Evolutionary conservation across 2,113 vertebrate species (phyloP).

Genomic region (Agelaius phoeniceus): DNA sequence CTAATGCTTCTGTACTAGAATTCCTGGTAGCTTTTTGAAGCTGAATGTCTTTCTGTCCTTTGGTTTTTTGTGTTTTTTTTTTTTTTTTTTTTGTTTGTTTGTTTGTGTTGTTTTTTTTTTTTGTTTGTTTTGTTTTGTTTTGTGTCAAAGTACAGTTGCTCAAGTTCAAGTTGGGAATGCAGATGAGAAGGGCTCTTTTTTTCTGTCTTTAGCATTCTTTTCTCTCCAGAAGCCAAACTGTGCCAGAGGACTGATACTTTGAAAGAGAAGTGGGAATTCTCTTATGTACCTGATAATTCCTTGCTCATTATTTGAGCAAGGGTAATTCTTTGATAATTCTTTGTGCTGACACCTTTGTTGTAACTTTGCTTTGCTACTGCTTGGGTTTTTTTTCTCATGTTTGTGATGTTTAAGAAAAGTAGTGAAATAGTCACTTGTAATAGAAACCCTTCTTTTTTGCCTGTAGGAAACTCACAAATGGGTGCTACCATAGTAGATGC

Average conservation of each 20-base stretch:
- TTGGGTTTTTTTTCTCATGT: not conserved
- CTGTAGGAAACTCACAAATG: conserved; percentile 92
- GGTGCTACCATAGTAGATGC: conserved; percentile 97
- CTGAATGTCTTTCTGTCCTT: not conserved
- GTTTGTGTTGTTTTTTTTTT: too few relatives aligned
- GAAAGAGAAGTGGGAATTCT: not conserved
- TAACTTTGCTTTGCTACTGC: not conserved
- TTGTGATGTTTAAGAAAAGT: not conserved
- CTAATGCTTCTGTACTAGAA: not conserved
- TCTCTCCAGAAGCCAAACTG: not conserved
- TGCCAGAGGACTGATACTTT: not conserved
- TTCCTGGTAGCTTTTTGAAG: not conserved
- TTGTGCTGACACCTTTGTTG: not conserved
- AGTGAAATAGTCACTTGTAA: conserved; percentile 17
- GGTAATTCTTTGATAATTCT: not conserved
- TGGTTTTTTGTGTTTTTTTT: not conserved
- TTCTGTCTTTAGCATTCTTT: not conserved
- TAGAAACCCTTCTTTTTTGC: conserved; percentile 26
- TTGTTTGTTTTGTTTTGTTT: not conserved
- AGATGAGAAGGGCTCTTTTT: not conserved
- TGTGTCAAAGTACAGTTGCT: not conserved
- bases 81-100: too few relatives aligned
- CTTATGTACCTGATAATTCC: not conserved
- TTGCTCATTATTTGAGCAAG: not conserved
- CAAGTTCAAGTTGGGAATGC: not conserved